Evolutionary conservation across 2,113 vertebrate genomes (phyloP), one percentile per base, ranked within the genome.

Genomic region (Crocuta crocuta): DNA sequence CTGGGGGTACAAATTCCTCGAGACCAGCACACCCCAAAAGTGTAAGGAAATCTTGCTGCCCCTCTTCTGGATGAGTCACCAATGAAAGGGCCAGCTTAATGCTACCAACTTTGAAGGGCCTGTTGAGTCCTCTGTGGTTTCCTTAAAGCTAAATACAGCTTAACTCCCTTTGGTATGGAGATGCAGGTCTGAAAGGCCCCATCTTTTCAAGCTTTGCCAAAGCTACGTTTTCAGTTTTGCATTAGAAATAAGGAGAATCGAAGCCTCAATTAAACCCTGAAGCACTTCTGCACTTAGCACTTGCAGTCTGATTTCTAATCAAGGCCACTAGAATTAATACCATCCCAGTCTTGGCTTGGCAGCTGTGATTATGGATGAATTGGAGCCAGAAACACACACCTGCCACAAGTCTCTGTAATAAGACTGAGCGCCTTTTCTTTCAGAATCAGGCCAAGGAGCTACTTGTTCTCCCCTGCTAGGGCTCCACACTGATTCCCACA

Each of bases 281-380:
- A 90, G 31, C 7, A 1, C 79, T 70, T 84, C 55, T 71, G 19
- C 28, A 26, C n/a, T 95, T 33, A 39, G 48, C 4, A 39, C 24
- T 65, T 83, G 8, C 12, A 71, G 76, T 48, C 23, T 6, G 6
- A 53, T 84, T 97, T 96, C 78, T 81, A 94, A 94, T 94, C 70
- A 82, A 93, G 58, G 28, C 80, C 58, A 16, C 31, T 26, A 48
- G 85, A 87, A 35, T 73, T 74, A 58, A 66, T 48, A 17, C 43
- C 4, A 0, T 28, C 39, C 81, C 26, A 65, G 58, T 83, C 55
- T 15, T 48, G 10, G 19, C 43, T 53, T 91, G 63, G 4, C 55
- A 94, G 91, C 78, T 93, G 63, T 58, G 55, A n/a, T n/a, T 63
- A 21, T 21, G 26, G 71, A 58, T 89, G 79, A 70, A 61, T 26